phyloP scores from a whole-genome alignment of 1,140 invertebrate species.

The Drosophila chauvacae region DNA sequence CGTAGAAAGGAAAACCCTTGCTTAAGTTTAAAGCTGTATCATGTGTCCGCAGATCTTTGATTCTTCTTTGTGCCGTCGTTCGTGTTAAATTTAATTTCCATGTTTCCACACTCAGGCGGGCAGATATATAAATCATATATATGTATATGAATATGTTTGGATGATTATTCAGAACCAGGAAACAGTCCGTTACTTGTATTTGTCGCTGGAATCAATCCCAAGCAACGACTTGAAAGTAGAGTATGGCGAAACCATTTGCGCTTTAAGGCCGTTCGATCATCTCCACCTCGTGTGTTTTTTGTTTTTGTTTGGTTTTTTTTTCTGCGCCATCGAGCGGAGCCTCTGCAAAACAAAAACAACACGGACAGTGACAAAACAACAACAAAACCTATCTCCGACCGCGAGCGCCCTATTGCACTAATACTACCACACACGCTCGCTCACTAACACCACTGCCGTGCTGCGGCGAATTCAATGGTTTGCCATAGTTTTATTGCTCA shows the following conservation, averaged over 20 bases:
- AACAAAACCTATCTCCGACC: constrained; percentile 15
- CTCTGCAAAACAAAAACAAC: constrained; percentile 10
- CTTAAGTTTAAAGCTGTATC: background rate
- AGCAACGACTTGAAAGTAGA: background rate
- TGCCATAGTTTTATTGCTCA: constrained; percentile 12
- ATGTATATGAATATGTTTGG: background rate
- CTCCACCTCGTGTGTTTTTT: background rate
- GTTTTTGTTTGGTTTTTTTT: background rate
- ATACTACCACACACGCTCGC: constrained; percentile 2
- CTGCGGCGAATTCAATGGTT: constrained; percentile 22
- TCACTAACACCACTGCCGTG: constrained; percentile 1
- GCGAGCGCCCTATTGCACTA: constrained; percentile 6
- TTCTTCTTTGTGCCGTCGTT: constrained; percentile 18
- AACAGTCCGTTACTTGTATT: background rate
- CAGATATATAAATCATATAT: background rate
- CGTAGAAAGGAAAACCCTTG: background rate
- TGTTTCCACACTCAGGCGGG: background rate
- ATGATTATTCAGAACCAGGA: background rate
- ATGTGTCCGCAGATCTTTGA: background rate
- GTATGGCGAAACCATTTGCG: background rate
- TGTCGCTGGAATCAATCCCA: too few relatives aligned
- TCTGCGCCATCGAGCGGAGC: background rate
- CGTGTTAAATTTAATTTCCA: background rate
- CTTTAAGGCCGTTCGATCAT: background rate
- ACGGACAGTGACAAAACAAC: background rate